Evolutionary conservation across 2,888 invertebrate species (phyloP).

Genomic region (Brachypterus glaber): DNA sequence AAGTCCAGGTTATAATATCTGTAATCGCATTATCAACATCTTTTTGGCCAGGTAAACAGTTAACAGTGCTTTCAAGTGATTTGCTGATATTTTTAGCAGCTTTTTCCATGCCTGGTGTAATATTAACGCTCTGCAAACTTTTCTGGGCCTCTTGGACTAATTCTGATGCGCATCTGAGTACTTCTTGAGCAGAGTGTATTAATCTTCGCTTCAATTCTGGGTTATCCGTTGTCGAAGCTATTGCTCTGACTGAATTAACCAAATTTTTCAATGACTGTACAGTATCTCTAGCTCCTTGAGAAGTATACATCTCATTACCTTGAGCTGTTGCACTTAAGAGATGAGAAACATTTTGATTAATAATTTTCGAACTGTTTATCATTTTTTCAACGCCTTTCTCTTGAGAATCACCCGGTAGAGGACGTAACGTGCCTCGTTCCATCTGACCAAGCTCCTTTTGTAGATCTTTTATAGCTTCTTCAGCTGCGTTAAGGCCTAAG

Average conservation of each 20-base stretch:
- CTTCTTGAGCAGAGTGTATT: conserved; percentile 65
- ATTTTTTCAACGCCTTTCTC: conserved; percentile 52
- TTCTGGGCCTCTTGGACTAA: conserved; percentile 56
- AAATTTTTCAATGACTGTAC: conserved; percentile 67
- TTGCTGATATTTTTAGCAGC: conserved; percentile 62
- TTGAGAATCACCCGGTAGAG: conserved; percentile 61
- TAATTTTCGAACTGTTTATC: conserved; percentile 58
- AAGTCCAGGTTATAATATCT: conserved; percentile 67
- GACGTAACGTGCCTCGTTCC: conserved; percentile 66
- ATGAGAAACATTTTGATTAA: conserved; percentile 76
- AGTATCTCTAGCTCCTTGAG: conserved; percentile 72
- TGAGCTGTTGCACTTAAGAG: conserved; percentile 77
- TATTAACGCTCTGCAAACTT: conserved; percentile 58
- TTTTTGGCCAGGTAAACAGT: conserved; percentile 84
- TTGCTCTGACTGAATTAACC: conserved; percentile 56
- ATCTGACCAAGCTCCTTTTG: conserved; percentile 76
- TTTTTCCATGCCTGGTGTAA: conserved; percentile 57
- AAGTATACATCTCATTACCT: conserved; percentile 71
- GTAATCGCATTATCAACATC: conserved; percentile 87
- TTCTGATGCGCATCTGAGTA: conserved; percentile 65
- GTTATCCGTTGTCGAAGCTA: conserved; percentile 61
- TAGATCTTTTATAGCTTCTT: conserved; percentile 70
- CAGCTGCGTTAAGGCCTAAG: conserved; percentile 76
- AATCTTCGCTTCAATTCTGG: conserved; percentile 47
- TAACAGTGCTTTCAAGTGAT: conserved; percentile 58